Base-by-base conservation (phyloP, 2,797 vertebrate species). In the Vespertilio murinus region DNA sequence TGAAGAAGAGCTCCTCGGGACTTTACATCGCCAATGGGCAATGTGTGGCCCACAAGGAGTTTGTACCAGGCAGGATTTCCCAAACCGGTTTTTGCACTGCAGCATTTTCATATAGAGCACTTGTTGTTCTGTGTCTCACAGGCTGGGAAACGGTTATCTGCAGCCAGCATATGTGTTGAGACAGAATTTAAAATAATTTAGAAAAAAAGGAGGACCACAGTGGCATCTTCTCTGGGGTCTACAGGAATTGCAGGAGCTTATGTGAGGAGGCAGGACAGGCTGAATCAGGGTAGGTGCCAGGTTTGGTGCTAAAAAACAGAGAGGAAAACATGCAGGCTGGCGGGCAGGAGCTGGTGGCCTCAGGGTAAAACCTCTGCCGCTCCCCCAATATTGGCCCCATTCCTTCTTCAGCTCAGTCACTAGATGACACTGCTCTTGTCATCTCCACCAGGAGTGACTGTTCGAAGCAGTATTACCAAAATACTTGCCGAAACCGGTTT, bases 141-240 rank as follows among this genome's bases (percentile, higher is more conserved):
- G 70, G 52, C 49, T 88, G 22, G 38, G 54, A 38, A 78, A 38
- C 28, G 47, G 67, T 25, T 25, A 4, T 71, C 79, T 40, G 33
- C 8, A 47, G 49, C 6, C 33, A 35, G 30, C 30, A 16, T 5
- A 23, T 1, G 4, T 20, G 8, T 3, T 56, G 35, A 73, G 25
- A 70, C 28, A 45, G 23, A 67, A 92, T 74, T 80, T 81, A 40
- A 90, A 84, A 42, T 84, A 49, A 14, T 70, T 96, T 73, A 56
- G 33, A 81, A 67, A 80, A 33, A 70, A 14, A 40, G 40, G 17
- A 40, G 40, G 77, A 61, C 20, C 22, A 33, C 28, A 42, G 28
- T 0, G 3, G 16, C 18, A 61, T 61, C 40, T 86, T 59, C 20
- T 56, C n/a, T 1, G 42, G 70, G 2, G 14, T 35, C 28, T 23